phyloP scores from a whole-genome alignment of 2,797 vertebrate genomes.

The Sparidentex hasta region DNA sequence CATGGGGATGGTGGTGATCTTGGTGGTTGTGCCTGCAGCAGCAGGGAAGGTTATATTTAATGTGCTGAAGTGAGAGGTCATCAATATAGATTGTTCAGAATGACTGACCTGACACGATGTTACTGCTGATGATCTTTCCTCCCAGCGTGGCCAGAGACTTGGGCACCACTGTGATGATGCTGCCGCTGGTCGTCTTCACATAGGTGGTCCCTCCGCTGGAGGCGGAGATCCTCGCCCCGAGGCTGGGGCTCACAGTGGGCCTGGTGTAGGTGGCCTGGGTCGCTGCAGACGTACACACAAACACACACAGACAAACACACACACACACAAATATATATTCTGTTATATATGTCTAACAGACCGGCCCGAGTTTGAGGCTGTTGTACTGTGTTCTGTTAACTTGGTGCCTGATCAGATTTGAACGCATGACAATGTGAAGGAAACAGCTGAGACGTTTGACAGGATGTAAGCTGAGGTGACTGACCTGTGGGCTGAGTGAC shows the following conservation, averaged over 20 bases:
- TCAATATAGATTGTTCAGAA: accelerated
- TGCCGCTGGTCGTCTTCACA: constrained; percentile 98
- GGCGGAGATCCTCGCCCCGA: constrained; percentile 92
- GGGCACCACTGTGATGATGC: constrained; percentile 98
- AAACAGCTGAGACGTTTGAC: background rate
- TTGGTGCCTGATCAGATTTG: background rate
- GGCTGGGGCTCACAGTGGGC: constrained; percentile 90
- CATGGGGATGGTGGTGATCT: constrained; percentile 99
- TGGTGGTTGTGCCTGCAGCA: constrained; percentile 93
- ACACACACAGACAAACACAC: background rate
- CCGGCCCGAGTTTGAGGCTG: background rate
- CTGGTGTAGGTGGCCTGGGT: constrained; percentile 94
- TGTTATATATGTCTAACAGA: background rate
- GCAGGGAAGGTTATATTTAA: background rate
- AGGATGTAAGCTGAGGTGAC: background rate
- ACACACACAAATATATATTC: too few species aligned
- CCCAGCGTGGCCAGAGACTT: constrained; percentile 96
- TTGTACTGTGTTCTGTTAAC: background rate
- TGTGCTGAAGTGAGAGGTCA: background rate
- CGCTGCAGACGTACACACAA: constrained; percentile 77
- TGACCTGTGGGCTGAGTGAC: constrained; percentile 96
- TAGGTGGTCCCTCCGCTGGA: constrained; percentile 94
- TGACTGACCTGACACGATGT: constrained; percentile 94
- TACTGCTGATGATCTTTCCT: constrained; percentile 98
- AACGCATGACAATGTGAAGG: background rate